Conservation (phyloP, 2,888 invertebrate genomes). For the Synanthedon tipuliformis region DNA sequence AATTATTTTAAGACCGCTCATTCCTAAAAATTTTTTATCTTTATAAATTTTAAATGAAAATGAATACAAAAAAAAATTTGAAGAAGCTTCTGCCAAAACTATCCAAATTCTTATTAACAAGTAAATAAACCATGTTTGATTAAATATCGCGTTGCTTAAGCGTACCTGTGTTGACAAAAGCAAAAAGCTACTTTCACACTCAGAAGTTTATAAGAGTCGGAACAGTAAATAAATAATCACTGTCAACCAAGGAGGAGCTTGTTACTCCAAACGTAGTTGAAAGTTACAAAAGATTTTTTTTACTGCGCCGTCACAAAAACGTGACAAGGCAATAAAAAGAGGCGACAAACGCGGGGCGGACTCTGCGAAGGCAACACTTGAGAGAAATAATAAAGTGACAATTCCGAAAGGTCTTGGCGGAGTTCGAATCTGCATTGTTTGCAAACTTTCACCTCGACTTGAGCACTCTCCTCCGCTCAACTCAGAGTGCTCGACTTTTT, state of each 20-base stretch:
- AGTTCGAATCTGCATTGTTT: constrained; percentile 4
- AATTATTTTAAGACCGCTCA: too few species aligned
- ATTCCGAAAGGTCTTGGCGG: neutral
- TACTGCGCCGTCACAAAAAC: neutral
- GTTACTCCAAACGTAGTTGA: neutral
- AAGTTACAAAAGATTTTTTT: neutral
- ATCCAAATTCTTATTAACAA: too few species aligned
- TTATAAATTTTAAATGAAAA: too few species aligned
- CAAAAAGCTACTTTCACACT: too few species aligned
- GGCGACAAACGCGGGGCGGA: neutral
- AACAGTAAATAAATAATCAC: neutral
- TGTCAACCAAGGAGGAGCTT: neutral
- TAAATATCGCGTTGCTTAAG: too few species aligned
- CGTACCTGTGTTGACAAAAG: too few species aligned
- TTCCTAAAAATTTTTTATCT: too few species aligned
- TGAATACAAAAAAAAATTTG: too few species aligned
- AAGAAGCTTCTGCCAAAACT: too few species aligned
- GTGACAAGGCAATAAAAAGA: neutral
- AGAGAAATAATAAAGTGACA: neutral
- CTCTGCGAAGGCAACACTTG: neutral
- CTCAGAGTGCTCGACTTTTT: neutral
- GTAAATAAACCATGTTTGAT: too few species aligned
- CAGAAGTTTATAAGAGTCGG: too few species aligned
- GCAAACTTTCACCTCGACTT: constrained; percentile 1
- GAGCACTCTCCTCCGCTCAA: neutral